A percentile compares a stretch with the other conserved stretches of the same genome.
phyloP scores from a whole-genome alignment of 1,140 invertebrate species.

The Chrysomallon squamiferum region DNA sequence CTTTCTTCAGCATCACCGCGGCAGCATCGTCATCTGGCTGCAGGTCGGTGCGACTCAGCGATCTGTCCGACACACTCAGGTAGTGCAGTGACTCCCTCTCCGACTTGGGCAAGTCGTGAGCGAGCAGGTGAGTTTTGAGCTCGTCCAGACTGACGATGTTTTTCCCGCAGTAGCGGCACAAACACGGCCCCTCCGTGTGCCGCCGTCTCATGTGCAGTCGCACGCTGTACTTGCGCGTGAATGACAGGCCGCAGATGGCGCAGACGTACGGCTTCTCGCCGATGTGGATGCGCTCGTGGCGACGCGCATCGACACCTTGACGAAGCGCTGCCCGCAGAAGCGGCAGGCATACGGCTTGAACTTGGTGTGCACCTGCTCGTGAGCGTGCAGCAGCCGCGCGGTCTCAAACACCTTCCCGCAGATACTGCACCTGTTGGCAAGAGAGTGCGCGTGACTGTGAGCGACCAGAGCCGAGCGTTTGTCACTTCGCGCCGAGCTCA shows the following conservation, averaged over 20 bases:
- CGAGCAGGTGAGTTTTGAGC: slow-evolving; percentile 45
- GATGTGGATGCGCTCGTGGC: slow-evolving; percentile 45
- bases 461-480: not conserved
- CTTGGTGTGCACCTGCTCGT: slow-evolving; percentile 48
- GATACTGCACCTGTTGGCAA: slow-evolving; percentile 42
- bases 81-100: slow-evolving; percentile 46
- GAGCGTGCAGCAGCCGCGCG: slow-evolving; percentile 36
- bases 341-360: slow-evolving; percentile 48
- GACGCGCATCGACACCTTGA: slow-evolving; percentile 39
- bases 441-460: not conserved
- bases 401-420: slow-evolving; percentile 42
- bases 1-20: not conserved
- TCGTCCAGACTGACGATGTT: slow-evolving; percentile 30
- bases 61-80: slow-evolving; percentile 3
- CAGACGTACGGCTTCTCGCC: slow-evolving; percentile 67
- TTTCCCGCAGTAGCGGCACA: slow-evolving; percentile 66
- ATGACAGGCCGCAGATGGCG: slow-evolving; percentile 67
- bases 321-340: slow-evolving; percentile 48
- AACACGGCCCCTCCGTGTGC: slow-evolving; percentile 65
- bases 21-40: slow-evolving; percentile 6
- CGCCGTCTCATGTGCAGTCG: slow-evolving; percentile 66
- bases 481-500: slow-evolving; percentile 1
- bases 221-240: slow-evolving; percentile 67
- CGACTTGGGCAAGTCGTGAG: slow-evolving; percentile 38
- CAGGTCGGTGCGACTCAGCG: not conserved